phyloP scores from a whole-genome alignment of 2,888 invertebrate genomes.

The Noctua pronuba region DNA sequence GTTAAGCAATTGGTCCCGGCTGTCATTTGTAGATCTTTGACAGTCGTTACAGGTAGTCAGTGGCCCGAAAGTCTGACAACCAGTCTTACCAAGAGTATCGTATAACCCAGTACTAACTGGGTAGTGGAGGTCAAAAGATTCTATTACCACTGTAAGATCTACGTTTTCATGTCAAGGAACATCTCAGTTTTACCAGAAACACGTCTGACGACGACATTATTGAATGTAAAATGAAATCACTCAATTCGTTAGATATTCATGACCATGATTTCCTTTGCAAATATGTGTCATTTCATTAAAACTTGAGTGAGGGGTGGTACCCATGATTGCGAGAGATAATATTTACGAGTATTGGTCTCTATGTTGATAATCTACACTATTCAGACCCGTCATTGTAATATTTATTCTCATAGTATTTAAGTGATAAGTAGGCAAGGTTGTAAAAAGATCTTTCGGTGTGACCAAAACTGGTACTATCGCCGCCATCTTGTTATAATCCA shows the following conservation, averaged over 20 bases:
- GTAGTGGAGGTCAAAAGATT: not conserved
- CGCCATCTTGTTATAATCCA: not conserved
- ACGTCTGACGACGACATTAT: conserved; percentile 15
- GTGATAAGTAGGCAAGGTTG: not conserved
- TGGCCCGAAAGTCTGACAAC: not conserved
- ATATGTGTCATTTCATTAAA: conserved; percentile 65
- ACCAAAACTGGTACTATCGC: not conserved
- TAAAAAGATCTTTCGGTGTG: not conserved
- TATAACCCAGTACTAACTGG: not conserved
- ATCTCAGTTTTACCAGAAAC: not conserved
- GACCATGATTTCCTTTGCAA: conserved; percentile 73
- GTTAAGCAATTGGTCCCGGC: not conserved
- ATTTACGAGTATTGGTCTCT: not conserved
- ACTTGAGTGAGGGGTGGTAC: conserved; percentile 47
- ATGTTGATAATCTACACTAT: not conserved
- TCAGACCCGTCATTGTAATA: not conserved
- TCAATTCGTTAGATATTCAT: conserved; percentile 80
- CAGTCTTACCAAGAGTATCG: not conserved
- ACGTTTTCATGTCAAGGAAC: not conserved
- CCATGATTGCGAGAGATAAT: not conserved
- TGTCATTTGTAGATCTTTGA: not conserved
- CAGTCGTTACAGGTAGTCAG: not conserved
- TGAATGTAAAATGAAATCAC: conserved; percentile 33
- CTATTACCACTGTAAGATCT: not conserved
- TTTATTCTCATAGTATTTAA: not conserved